Percentiles rank a stretch among this genome's conserved stretches.
Evolutionary conservation across 2,888 invertebrate genomes (phyloP).

Genomic region (Terebella lapidaria): DNA sequence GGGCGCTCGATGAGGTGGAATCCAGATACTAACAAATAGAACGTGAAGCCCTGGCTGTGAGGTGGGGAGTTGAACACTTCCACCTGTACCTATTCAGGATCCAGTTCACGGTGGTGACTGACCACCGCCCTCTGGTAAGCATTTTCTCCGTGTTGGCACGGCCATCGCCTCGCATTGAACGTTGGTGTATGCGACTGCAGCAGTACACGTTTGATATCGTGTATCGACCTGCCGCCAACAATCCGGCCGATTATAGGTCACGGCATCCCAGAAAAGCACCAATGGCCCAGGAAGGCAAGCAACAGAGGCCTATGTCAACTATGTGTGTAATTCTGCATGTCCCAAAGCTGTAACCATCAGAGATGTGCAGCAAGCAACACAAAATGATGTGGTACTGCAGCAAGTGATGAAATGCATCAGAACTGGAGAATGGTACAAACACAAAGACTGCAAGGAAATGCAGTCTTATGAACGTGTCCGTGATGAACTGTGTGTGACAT

Average conservation of each 20-base stretch:
- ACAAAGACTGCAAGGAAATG: too few relatives aligned
- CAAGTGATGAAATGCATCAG: too few relatives aligned
- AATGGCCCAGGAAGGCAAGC: too few relatives aligned
- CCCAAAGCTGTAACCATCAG: not conserved
- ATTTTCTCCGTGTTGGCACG: not conserved
- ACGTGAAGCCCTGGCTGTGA: slow-evolving; percentile 14
- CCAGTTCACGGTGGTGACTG: slow-evolving; percentile 21
- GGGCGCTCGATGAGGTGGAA: slow-evolving; percentile 6
- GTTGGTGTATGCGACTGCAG: not conserved
- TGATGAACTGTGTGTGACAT: too few relatives aligned
- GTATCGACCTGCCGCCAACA: not conserved
- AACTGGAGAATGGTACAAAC: too few relatives aligned
- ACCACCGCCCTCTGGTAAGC: slow-evolving; percentile 24
- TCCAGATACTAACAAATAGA: slow-evolving; percentile 9
- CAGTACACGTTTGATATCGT: not conserved
- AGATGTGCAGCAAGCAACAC: too few relatives aligned
- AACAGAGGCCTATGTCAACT: not conserved
- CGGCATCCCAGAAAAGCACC: too few relatives aligned
- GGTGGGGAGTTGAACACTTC: slow-evolving; percentile 25
- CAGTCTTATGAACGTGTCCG: too few relatives aligned
- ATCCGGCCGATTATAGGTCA: not conserved
- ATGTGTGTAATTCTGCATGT: not conserved
- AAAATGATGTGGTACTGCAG: too few relatives aligned
- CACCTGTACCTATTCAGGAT: slow-evolving; percentile 20
- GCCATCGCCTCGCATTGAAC: not conserved